Conservation (phyloP, 2,888 invertebrate species). For the Chrysina gloriosa region DNA sequence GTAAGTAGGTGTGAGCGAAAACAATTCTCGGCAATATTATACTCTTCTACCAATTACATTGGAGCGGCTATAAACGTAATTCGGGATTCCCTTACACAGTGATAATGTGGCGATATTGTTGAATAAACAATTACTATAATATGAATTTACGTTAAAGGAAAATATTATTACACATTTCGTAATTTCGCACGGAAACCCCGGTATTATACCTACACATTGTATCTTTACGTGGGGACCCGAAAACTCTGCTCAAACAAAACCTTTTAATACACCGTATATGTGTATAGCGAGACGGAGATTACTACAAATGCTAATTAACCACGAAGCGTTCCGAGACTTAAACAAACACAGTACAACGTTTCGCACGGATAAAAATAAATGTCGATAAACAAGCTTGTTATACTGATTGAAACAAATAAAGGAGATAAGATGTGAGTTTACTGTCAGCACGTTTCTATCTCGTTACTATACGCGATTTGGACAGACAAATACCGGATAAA, state of each 20-base stretch:
- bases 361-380: slow-evolving; percentile 41
- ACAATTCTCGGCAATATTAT: slow-evolving; percentile 5
- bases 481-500: slow-evolving; percentile 37
- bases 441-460: slow-evolving; percentile 38
- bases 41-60: background rate
- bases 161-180: slow-evolving; percentile 22
- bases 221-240: slow-evolving; percentile 8
- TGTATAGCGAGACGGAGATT: slow-evolving; percentile 27
- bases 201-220: slow-evolving; percentile 1
- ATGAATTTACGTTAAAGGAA: slow-evolving; percentile 23
- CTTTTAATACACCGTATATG: slow-evolving; percentile 28
- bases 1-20: background rate
- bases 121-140: slow-evolving; percentile 20
- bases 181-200: background rate
- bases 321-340: slow-evolving; percentile 32
- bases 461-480: background rate
- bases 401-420: slow-evolving; percentile 44
- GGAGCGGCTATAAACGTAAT: background rate
- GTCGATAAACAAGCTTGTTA: slow-evolving; percentile 45
- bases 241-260: slow-evolving; percentile 20
- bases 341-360: slow-evolving; percentile 38
- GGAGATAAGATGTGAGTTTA: slow-evolving; percentile 43
- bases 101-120: slow-evolving; percentile 9
- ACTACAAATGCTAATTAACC: slow-evolving; percentile 41
- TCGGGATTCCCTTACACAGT: background rate